Evolutionary conservation across 1,140 invertebrate genomes (phyloP).

Genomic region (Drosophila nasuta): DNA sequence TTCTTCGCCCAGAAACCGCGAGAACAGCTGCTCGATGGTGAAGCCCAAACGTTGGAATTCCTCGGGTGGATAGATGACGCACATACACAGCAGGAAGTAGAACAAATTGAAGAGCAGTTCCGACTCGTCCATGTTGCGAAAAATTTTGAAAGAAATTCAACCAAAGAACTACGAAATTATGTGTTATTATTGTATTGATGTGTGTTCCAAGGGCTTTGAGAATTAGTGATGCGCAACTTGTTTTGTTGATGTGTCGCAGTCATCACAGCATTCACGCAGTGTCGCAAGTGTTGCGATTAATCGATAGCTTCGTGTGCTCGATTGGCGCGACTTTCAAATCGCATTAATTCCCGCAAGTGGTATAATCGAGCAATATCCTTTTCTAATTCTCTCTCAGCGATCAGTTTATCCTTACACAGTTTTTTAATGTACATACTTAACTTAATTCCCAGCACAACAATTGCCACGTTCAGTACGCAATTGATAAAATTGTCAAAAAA

Average conservation of each 20-base stretch:
- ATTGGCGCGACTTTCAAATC: not conserved
- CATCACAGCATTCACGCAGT: not conserved
- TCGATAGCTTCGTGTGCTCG: conserved; percentile 7
- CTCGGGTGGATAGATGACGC: conserved; percentile 90
- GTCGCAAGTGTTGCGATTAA: conserved; percentile 11
- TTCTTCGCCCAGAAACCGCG: conserved; percentile 88
- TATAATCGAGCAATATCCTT: not conserved
- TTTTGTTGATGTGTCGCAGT: conserved; percentile 40
- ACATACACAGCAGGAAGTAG: conserved; percentile 89
- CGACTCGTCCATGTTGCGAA: conserved; percentile 82
- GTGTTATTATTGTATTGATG: too few species aligned
- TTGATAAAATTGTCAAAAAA: not conserved
- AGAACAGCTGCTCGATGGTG: conserved; percentile 89
- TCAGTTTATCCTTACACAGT: not conserved
- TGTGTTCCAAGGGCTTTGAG: conserved; percentile 18
- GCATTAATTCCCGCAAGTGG: not conserved
- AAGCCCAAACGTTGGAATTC: conserved; percentile 91
- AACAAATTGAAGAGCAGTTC: conserved; percentile 88
- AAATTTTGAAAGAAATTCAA: conserved; percentile 62
- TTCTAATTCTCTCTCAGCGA: not conserved
- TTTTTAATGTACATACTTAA: not conserved
- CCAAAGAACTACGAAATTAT: conserved; percentile 31
- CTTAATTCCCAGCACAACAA: not conserved
- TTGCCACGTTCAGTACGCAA: not conserved
- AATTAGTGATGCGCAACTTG: conserved; percentile 38